Base-by-base conservation (phyloP, 2,888 invertebrate species). In the Balanococcus diminutus region DNA sequence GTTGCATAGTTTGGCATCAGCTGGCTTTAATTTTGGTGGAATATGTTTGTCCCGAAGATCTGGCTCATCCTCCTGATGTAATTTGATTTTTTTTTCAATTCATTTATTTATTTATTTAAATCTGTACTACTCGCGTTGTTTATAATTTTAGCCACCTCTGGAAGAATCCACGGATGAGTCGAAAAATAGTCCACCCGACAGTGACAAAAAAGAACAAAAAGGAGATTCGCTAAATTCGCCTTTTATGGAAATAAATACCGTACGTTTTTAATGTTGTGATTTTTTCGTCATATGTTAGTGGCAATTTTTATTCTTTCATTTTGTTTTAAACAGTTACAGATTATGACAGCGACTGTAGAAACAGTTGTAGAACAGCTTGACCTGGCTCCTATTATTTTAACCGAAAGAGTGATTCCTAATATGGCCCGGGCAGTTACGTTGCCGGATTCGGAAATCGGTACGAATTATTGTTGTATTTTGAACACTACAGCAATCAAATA, bases 301-400 rank as follows among this genome's bases (percentile, higher is more conserved):
- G 3, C 46, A 42, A 56, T n/a, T 67, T 42, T 75, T 46, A 46
- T 79, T 19, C 75, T 85, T 19, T 42, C 16, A 46, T 46, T 46
- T 82, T 79, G 42, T 56, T 72, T 86, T 22, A 2, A 84, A 25
- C 39, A 87, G 86, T 67, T 86, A 84, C 92, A 96, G 96, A 96
- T 96, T 89, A 96, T 96, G 95, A 96, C 97, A 88, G 97, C 97
- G 31, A 96, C 96, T n/a, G 96, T 97, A 89, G 96, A 97, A 92
- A 97, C 96, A 51, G 96, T 97, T 88, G 95, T 95, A 87, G 96
- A 96, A 90, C 95, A 96, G 90, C 91, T 97, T 89, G 98, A 98
- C 90, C 92, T 97, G 89, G 95, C 96, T 67, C 95, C 95, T 67
- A 94, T 96, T 67, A 93, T 97, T 89, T 96, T 97, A 82, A 92